These are phyloP conservation scores for Nycticebus coucang DNA, from an alignment of 2,113 vertebrate genomes.

Conservation along the genomic window DNA sequence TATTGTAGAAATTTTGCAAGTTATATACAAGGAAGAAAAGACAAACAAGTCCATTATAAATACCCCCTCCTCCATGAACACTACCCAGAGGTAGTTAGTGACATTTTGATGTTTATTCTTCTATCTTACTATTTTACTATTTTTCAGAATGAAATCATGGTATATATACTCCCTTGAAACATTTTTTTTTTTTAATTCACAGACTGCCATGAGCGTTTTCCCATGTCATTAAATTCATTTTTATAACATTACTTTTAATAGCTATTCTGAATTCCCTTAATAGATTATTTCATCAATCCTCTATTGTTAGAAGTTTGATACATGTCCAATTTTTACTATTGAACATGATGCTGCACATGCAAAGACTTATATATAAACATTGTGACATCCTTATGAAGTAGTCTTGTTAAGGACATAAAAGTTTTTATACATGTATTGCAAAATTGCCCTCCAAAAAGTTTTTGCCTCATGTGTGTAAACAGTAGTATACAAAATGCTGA, in stretches of 20 bases:
- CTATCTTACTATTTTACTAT: conserved; percentile 61
- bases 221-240: conserved; percentile 55
- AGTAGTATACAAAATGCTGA: background rate
- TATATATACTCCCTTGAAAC: background rate
- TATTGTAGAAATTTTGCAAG: conserved; percentile 19
- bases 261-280: conserved; percentile 29
- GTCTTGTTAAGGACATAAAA: background rate
- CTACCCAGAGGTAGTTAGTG: conserved; percentile 31
- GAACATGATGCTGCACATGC: background rate
- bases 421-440: background rate
- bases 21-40: background rate
- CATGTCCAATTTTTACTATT: background rate
- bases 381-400: background rate
- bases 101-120: conserved; percentile 44
- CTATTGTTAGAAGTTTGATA: conserved; percentile 39
- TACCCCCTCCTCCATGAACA: background rate
- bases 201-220: conserved; percentile 42
- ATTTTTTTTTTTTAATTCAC: conserved; percentile 5
- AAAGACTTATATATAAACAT: background rate
- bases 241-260: conserved; percentile 53
- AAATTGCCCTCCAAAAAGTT: background rate
- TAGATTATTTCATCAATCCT: conserved; percentile 26
- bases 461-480: background rate
- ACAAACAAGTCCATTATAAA: conserved; percentile 1
- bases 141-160: conserved; percentile 65